Base-by-base conservation (phyloP, 2,888 invertebrate species). In the Linnaemya tessellans region DNA sequence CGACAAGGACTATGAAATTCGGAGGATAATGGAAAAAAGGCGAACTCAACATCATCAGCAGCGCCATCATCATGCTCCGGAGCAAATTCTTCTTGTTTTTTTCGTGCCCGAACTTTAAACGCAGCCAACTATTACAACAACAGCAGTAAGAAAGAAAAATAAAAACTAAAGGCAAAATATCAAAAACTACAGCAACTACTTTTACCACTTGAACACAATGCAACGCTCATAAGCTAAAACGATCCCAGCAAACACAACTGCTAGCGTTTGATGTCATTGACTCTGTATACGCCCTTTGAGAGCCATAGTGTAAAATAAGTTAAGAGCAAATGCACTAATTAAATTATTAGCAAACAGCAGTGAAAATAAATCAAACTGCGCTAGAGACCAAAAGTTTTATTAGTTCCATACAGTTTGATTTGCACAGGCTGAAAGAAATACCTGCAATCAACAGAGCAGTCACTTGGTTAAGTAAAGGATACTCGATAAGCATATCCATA, bases 91-190 rank as follows among this genome's bases (percentile, higher is more conserved):
- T n/a, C n/a, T n/a, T n/a, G n/a, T n/a, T 64, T 80, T 74, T 68
- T 49, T 74, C 41, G 15, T 60, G 60, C 73, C 62, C 73, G 62
- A 77, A 84, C 73, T 80, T 56, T 30, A 62, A 84, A 56, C 51
- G 74, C 84, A 83, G 78, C 80, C 62, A 78, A 81, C 80, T 73
- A 68, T 74, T 77, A 62, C 74, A 77, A 64, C 81, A 80, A 75
- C 81, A 54, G 81, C 13, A 70, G 56, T 43, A 74, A 71, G 20
- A 62, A 46, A 46, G 38, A 64, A 78, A 30, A 68, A 80, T 71
- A 62, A 67, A 68, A 79, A 62, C 51, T 58, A 43, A 80, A 71
- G 25, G 56, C 67, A 64, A 60, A 85, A 82, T 54, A 84, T 67
- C 71, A 49, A 77, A 83, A 74, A 77, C 77, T 83, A 58, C 70